Evolutionary conservation across 2,888 invertebrate species (phyloP).

Genomic region (Lottia scabra): DNA sequence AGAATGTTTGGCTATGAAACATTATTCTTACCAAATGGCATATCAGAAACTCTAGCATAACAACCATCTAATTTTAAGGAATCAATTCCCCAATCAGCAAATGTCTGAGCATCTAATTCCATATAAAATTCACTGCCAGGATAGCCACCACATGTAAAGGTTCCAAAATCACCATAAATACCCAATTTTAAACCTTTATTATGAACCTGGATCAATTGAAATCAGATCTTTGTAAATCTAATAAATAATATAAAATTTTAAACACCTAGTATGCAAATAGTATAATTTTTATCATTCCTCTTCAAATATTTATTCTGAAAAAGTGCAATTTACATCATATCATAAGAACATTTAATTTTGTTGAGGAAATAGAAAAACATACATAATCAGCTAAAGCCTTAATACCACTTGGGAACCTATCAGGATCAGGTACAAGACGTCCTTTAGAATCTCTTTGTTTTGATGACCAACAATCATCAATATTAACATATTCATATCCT

Average conservation of each 20-base stretch:
- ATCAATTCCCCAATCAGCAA: conserved; percentile 94
- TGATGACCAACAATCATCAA: conserved; percentile 88
- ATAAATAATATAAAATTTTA: no score
- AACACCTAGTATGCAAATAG: no score
- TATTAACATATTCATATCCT: conserved; percentile 85
- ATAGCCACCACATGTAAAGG: conserved; percentile 96
- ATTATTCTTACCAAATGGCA: conserved; percentile 61
- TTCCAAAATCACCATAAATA: conserved; percentile 97
- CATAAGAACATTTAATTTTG: no score
- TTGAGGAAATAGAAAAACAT: conserved; percentile 70
- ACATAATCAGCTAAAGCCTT: conserved; percentile 91
- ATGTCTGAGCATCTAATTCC: conserved; percentile 88
- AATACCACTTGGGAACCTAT: conserved; percentile 92
- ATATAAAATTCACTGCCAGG: conserved; percentile 92
- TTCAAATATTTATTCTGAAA: no score
- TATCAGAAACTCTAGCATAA: conserved; percentile 82
- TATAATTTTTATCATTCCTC: no score
- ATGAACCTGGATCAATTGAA: conserved; percentile 42
- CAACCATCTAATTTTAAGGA: conserved; percentile 98
- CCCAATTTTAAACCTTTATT: conserved; percentile 88
- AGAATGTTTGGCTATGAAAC: no score
- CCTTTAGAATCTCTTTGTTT: conserved; percentile 80
- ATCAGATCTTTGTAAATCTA: no score
- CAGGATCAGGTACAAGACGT: conserved; percentile 84
- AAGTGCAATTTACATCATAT: no score